Evolutionary conservation across 2,888 invertebrate species (phyloP), one percentile per base, ranked within the genome.

Genomic region (Pterobdella sp.): DNA sequence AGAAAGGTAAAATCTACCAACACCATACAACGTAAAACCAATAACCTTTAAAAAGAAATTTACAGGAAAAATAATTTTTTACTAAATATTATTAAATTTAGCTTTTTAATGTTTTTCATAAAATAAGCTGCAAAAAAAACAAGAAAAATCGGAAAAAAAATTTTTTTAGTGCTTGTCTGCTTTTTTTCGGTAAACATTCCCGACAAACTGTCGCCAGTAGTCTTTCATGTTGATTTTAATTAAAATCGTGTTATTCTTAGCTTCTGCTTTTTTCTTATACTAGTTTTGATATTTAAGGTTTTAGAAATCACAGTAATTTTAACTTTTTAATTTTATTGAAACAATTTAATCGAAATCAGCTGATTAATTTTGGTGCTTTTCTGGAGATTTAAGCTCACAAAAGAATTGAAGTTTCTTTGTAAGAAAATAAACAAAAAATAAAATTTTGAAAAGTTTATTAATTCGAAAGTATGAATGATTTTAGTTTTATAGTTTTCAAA

Each of bases 201-300:
- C 60, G 60, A 56, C 60, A 56, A 56, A 56, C 60, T 56, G 60
- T 56, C 60, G 60, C 60, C 60, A 56, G 60, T 56, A 3, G 60
- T n/a, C 60, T 56, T 56, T 56, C 60, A 56, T 56, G 60, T 56
- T 56, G 60, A 56, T 56, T 56, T 56, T n/a, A 18, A 56, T 56
- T 56, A 56, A 56, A 56, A n/a, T 7, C 4, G 60, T n/a, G 10
- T n/a, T 56, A 26, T 4, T 56, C 60, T 56, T 7, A 56, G 18
- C 18, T 18, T 56, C 26, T 7, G n/a, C 60, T 26, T 22, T 3
- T 14, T 56, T 56, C 7, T 26, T 26, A 56, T 26, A n/a, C 3
- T 56, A 56, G 14, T 56, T 56, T 56, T 22, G n/a, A n/a, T n/a
- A n/a, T n/a, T n/a, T n/a, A n/a, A 18, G n/a, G 60, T 56, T 22